Evolutionary conservation across 2,797 vertebrate genomes (phyloP), one percentile per base, ranked within the genome.

Genomic region (Nasua narica): DNA sequence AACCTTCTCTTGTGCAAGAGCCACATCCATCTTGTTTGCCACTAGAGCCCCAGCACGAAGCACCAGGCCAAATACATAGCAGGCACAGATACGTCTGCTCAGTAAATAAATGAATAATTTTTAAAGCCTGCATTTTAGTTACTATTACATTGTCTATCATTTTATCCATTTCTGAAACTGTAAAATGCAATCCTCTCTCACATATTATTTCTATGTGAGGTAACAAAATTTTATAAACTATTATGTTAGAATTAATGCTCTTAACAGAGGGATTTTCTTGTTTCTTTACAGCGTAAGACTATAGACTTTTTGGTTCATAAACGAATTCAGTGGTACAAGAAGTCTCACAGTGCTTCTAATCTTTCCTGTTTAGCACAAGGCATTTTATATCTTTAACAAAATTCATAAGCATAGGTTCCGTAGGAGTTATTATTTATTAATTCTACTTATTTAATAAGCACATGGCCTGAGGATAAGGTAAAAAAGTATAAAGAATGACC

Each of bases 391-490:
- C 27, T n/a, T 87, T 13, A 69, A 85, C 14, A 90, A 90, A 96
- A 94, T 87, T 60, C 40, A 95, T 5, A 74, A 29, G 43, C 58
- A 89, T 32, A 82, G 58, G 27, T 29, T 87, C 77, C n/a, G 7
- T 76, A 82, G 25, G 60, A 87, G 16, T 54, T 83, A 50, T 35
- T 35, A 65, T 50, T 96, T 82, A 88, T 88, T 65, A 83, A 87
- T 67, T 95, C 11, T 92, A 95, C 14, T 79, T 37, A 94, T 29
- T 96, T 86, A 86, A 83, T 70, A 81, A 95, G 84, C 52, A 82
- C 7, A 60, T 37, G 25, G 46, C 85, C n/a, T 93, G 37, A 67
- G 40, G 87, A 54, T 78, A 87, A 82, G 52, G 35, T 76, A 37
- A 84, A 87, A 90, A 82, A 32, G 27, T 58, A 70, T 87, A 87